Base-by-base conservation (phyloP, 2,797 vertebrate genomes). In the Alcedo quadribrachys region DNA sequence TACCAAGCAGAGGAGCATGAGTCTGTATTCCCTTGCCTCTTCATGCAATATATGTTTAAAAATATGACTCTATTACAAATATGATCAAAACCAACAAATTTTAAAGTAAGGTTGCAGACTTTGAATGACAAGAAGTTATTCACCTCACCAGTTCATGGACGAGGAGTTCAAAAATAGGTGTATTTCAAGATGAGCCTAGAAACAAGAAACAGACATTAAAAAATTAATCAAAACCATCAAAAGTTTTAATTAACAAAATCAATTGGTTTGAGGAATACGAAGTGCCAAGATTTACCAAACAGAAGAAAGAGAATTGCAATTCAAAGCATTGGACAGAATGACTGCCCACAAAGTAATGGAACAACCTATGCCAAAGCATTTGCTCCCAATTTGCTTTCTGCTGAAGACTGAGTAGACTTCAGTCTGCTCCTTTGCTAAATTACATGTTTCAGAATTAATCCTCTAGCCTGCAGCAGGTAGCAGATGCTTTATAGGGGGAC, bases 351-450 rank as follows among this genome's bases (percentile, higher is more conserved):
- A 77, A 68, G 6, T 15, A 77, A 80, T 28, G 32, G 28, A 54
- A 75, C 16, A 67, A 27, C 13, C 28, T 45, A 11, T 69, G 35
- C 32, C 48, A 87, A 87, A 66, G 25, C 4, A 65, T 76, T 80
- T 79, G 37, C 43, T 51, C 60, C 63, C 65, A 33, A 46, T 55
- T 80, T 57, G 53, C 70, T 86, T 86, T 43, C 43, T 58, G n/a
- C 48, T 83, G 54, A 54, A 80, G 48, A 60, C 54, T 66, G 43
- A 69, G 57, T 15, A 78, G 37, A 70, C 61, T 45, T 33, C 35
- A 89, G 28, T 62, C 53, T 65, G 24, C 65, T 93, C 24, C 50
- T 91, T 87, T 85, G 67, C 54, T 91, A 89, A 85, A 92, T 85
- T 76, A 68, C 54, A 48, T 24, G 65, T 76, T 91, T 85, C 68